Evolutionary conservation across 2,888 invertebrate species (phyloP), one percentile per base, ranked within the genome.

Genomic region (Lamellibrachia satsuma): DNA sequence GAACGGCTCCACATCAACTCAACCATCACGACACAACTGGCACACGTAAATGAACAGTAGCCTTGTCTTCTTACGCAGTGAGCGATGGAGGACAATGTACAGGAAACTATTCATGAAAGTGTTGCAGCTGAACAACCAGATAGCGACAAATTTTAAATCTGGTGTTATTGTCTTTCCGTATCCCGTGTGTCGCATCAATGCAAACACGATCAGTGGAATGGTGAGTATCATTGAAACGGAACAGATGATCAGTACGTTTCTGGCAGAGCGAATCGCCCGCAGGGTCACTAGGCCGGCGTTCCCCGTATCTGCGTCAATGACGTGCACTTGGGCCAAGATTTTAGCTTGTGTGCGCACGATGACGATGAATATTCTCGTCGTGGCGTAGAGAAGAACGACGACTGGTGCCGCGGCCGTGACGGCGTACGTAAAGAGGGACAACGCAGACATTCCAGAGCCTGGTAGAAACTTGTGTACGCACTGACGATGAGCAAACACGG

Each of bases 341-440:
- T 15, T 22, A 15, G 15, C 1, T 15, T 75, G 75, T 75, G 75
- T 22, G 6, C 75, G 75, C 75, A 22, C 75, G 75, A 75, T n/a
- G 75, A 75, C 75, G 22, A 75, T 75, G 75, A 75, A 75, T 75
- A 75, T 75, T 75, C 75, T 75, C 22, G 75, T 75, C 75, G 75
- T 75, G 22, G 75, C 75, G 75, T 75, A 75, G 22, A 11, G 2
- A n/a, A 75, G 15, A 75, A 75, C 75, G 11, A 15, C 22, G 22
- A 75, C 6, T 11, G 75, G 75, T 75, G 1, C 22, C 22, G n/a
- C 75, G 75, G 22, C 22, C 6, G 75, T 75, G 75, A 75, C 22
- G 11, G 75, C 75, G 75, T 75, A 75, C 4, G 75, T 75, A n/a
- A 75, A 75, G 3, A 75, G 75, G 75, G 75, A 15, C 75, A 75